Percentiles rank a stretch among this genome's conserved stretches.
Evolutionary conservation across 2,797 vertebrate genomes (phyloP).

Genomic region (Coregonus ussuriensis): DNA sequence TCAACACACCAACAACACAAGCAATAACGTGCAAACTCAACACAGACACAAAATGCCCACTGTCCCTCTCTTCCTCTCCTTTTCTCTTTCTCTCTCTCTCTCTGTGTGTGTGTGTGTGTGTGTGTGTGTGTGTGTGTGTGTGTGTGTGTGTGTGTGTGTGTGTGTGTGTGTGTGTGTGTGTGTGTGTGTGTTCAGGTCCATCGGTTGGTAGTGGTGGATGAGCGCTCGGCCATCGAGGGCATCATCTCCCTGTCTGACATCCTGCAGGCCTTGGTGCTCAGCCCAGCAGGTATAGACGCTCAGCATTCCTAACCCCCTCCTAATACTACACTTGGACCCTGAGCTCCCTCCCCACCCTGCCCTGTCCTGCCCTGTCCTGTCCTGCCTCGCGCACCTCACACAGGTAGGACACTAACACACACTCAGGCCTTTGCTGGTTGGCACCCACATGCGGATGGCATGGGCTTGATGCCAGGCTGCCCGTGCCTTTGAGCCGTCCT

Average conservation of each 20-base stretch:
- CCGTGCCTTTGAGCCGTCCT: slow-evolving; percentile 40
- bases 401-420: slow-evolving; percentile 67
- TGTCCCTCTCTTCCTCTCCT: too few relatives aligned
- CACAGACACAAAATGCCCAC: too few relatives aligned
- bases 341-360: slow-evolving; percentile 48
- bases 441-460: slow-evolving; percentile 22
- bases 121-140: too few relatives aligned
- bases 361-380: slow-evolving; percentile 32
- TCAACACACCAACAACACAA: too few relatives aligned
- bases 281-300: slow-evolving; percentile 90
- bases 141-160: neutral
- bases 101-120: too few relatives aligned
- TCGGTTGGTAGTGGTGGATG: slow-evolving; percentile 78
- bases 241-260: slow-evolving; percentile 98
- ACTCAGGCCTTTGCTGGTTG: slow-evolving; percentile 20
- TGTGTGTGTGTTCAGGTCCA: slow-evolving; percentile 65
- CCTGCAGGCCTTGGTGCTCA: slow-evolving; percentile 95
- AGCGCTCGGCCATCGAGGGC: slow-evolving; percentile 89
- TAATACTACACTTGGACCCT: slow-evolving; percentile 23
- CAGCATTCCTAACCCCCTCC: slow-evolving; percentile 64
- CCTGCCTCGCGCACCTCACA: slow-evolving; percentile 27
- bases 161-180: too few relatives aligned
- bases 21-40: too few relatives aligned
- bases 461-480: neutral
- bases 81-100: too few relatives aligned